phyloP scores from a whole-genome alignment of 2,113 vertebrate species.

The Dolichotis patagonum region DNA sequence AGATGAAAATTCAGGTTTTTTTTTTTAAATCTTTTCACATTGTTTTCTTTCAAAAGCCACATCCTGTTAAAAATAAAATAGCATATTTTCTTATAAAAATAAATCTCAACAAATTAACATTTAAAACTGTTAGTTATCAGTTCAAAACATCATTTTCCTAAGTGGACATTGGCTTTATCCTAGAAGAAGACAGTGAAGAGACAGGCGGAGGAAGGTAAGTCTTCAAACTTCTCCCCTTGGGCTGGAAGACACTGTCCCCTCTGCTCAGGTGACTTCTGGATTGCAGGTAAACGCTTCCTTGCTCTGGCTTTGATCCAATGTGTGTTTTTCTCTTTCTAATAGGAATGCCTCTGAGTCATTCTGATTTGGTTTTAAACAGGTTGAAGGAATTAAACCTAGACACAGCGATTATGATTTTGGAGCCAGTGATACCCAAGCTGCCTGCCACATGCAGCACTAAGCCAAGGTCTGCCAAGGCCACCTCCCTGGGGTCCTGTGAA shows the following conservation, averaged over 20 bases:
- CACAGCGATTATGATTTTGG: neutral
- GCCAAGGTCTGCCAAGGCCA: neutral
- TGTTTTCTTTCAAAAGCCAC: neutral
- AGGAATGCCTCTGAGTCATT: neutral
- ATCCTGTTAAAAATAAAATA: neutral
- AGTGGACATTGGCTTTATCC: neutral
- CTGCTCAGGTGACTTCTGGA: accelerated
- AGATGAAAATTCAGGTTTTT: neutral
- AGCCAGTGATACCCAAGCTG: neutral
- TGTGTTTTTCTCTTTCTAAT: neutral
- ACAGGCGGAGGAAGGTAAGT: neutral
- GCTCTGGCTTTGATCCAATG: neutral
- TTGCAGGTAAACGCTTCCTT: neutral
- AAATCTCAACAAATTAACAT: neutral
- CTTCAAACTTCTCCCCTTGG: neutral
- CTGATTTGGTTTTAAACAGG: constrained; percentile 14
- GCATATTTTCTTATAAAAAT: neutral
- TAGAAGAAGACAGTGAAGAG: neutral
- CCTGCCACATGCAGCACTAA: neutral
- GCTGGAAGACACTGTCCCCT: neutral
- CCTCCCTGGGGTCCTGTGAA: constrained; percentile 15
- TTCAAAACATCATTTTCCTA: neutral
- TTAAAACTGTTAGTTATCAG: neutral
- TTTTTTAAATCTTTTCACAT: neutral
- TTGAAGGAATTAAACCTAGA: constrained; percentile 24